phyloP scores from a whole-genome alignment of 2,888 invertebrate genomes.

The Molorchus minor region DNA sequence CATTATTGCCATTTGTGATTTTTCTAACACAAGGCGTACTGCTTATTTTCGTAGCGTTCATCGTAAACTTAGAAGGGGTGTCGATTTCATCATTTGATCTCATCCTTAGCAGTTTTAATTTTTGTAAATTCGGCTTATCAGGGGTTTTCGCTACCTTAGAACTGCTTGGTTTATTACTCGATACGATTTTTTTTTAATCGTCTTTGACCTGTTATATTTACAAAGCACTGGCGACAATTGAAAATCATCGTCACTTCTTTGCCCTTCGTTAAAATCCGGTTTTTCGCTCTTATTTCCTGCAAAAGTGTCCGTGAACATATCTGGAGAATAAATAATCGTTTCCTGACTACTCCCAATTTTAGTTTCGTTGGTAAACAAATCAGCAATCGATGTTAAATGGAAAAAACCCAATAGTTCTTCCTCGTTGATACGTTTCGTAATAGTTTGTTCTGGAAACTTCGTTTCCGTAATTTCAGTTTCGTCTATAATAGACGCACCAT shows the following conservation, averaged over 20 bases:
- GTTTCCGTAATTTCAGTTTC: not conserved
- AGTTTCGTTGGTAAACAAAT: constrained; percentile 36
- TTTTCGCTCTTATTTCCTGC: not conserved
- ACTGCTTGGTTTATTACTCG: too few relatives aligned
- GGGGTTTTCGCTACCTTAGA: not conserved
- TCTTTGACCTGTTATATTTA: constrained; percentile 23
- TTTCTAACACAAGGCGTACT: constrained; percentile 16
- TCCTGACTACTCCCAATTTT: constrained; percentile 32
- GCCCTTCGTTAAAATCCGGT: not conserved
- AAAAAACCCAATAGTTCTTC: constrained; percentile 44
- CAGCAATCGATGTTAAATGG: constrained; percentile 41
- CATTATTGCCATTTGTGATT: not conserved
- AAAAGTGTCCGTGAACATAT: constrained; percentile 29
- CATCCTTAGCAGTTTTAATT: not conserved
- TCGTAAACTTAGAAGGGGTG: constrained; percentile 21
- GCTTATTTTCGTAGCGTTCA: constrained; percentile 16
- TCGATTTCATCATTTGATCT: constrained; percentile 6
- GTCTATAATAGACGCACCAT: constrained; percentile 34
- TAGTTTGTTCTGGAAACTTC: constrained; percentile 1
- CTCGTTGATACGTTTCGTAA: constrained; percentile 17
- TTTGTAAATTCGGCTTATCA: constrained; percentile 6
- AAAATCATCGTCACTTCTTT: constrained; percentile 19
- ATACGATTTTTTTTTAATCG: constrained; percentile 1
- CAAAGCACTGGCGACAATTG: constrained; percentile 36
- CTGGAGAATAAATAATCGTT: constrained; percentile 47